These are phyloP conservation scores for Scatophagus argus DNA, from an alignment of 2,113 vertebrate genomes.

Conservation along the genomic window DNA sequence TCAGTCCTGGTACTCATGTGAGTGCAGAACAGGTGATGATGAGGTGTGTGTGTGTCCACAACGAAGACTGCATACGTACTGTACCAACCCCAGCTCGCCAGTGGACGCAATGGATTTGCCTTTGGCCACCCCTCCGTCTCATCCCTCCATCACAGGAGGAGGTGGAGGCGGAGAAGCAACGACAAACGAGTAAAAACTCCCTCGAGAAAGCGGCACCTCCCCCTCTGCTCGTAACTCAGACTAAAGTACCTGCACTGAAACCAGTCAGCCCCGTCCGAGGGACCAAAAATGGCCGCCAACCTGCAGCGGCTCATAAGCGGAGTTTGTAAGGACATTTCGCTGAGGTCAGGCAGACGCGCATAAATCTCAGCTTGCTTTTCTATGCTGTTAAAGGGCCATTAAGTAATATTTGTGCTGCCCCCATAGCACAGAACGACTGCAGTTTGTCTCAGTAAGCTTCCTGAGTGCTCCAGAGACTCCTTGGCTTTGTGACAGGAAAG, in stretches of 20 bases:
- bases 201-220: conserved; percentile 13
- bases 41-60: too few relatives aligned
- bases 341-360: conserved; percentile 15
- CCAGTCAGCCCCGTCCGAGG: conserved; percentile 1
- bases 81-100: too few relatives aligned
- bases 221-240: conserved; percentile 42
- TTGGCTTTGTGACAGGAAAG: too few relatives aligned
- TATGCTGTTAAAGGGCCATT: conserved; percentile 28
- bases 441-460: conserved; percentile 5
- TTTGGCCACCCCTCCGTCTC: conserved; percentile 8
- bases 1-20: too few relatives aligned
- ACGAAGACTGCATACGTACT: too few relatives aligned
- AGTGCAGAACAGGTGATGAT: too few relatives aligned
- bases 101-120: too few relatives aligned
- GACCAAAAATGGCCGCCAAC: conserved; percentile 11
- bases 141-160: conserved; percentile 20
- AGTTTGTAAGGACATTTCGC: conserved; percentile 18
- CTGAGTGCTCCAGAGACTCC: conserved; percentile 10
- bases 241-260: conserved; percentile 25
- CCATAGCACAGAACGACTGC: conserved; percentile 5
- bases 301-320: not conserved
- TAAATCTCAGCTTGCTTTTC: conserved; percentile 47
- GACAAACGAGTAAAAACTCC: conserved; percentile 22
- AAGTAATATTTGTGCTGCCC: conserved; percentile 33
- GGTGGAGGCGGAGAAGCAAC: conserved; percentile 8